These are phyloP conservation scores for Papilio elwesi DNA, from an alignment of 2,888 invertebrate genomes.

Conservation along the genomic window DNA sequence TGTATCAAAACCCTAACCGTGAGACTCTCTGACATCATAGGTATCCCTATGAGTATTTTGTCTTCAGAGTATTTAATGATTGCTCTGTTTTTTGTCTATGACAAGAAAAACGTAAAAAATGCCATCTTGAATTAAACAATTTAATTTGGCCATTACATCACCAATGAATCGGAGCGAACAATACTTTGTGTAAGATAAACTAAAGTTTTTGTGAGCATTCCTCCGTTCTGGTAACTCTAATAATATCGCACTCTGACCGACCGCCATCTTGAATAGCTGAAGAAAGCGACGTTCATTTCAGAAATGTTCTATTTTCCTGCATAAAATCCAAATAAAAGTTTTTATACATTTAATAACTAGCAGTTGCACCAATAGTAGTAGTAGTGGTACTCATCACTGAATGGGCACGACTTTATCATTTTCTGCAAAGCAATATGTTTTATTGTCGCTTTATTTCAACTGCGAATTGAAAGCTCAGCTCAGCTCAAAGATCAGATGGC, in stretches of 20 bases:
- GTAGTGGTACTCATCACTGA: too few species aligned
- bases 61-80: neutral
- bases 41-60: too few species aligned
- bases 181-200: slow-evolving; percentile 27
- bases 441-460: too few species aligned
- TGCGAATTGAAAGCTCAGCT: too few species aligned
- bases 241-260: slow-evolving; percentile 24
- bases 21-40: too few species aligned
- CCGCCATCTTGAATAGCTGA: slow-evolving; percentile 32
- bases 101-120: neutral
- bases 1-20: too few species aligned
- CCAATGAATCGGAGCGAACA: slow-evolving; percentile 9
- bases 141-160: neutral
- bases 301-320: slow-evolving; percentile 11
- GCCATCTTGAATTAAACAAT: neutral
- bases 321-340: neutral
- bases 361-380: too few species aligned
- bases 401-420: too few species aligned
- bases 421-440: too few species aligned
- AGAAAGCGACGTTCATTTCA: slow-evolving; percentile 13
- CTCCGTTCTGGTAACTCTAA: slow-evolving; percentile 26
- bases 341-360: neutral
- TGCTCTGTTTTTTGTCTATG: neutral
- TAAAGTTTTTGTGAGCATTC: slow-evolving; percentile 31
- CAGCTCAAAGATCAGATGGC: too few species aligned